Conservation (phyloP, 2,113 vertebrate genomes). For the Phylloscopus whistleri region DNA sequence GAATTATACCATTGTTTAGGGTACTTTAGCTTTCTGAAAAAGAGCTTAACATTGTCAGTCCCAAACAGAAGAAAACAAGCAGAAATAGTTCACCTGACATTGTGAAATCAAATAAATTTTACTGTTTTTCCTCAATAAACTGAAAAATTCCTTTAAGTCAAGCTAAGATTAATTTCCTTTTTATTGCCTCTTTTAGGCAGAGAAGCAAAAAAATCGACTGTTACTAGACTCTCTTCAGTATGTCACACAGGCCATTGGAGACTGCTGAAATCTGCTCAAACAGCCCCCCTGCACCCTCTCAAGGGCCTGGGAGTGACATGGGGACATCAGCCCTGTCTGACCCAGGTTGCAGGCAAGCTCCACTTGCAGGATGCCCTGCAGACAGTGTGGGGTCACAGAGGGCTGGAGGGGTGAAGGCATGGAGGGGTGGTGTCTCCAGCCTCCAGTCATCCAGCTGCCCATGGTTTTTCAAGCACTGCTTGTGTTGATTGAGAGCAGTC, state of each 20-base stretch:
- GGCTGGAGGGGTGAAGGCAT: not conserved
- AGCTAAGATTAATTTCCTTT: not conserved
- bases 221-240: not conserved
- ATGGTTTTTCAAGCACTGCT: conserved; percentile 6
- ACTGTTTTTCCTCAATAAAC: not conserved
- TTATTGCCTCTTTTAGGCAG: not conserved
- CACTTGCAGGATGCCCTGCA: not conserved
- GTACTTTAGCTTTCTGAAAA: not conserved
- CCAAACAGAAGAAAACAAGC: not conserved
- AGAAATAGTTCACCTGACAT: not conserved
- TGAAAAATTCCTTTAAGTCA: not conserved
- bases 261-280: not conserved
- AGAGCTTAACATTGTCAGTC: not conserved
- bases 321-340: conserved; percentile 7
- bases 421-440: not conserved
- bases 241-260: not conserved
- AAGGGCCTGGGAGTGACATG: not conserved
- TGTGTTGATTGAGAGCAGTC: conserved; percentile 43
- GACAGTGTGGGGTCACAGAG: not conserved
- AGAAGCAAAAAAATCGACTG: not conserved
- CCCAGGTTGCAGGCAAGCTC: not conserved
- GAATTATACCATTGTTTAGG: not conserved
- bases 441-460: not conserved
- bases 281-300: not conserved
- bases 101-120: not conserved